These are phyloP conservation scores for Columbina picui DNA, from an alignment of 2,113 vertebrate species.

Conservation along the genomic window DNA sequence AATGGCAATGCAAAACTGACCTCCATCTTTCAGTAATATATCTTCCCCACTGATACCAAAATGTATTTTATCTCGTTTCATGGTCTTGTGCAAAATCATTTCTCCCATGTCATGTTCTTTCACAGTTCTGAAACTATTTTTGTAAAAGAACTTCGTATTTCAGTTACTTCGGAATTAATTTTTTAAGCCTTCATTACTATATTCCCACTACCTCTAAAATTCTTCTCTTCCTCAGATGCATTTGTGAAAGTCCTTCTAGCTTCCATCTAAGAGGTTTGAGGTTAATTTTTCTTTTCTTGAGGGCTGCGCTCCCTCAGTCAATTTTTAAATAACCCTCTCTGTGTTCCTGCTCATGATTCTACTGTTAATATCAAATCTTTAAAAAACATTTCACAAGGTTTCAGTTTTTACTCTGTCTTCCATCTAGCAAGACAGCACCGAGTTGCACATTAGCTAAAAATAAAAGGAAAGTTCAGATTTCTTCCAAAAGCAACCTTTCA, in stretches of 20 bases:
- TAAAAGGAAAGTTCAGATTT: not conserved
- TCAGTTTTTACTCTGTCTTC: not conserved
- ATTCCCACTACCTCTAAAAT: not conserved
- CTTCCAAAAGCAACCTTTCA: not conserved
- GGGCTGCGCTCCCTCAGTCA: not conserved
- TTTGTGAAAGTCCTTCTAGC: not conserved
- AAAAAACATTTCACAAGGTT: not conserved
- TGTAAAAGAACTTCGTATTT: not conserved
- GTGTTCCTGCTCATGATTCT: not conserved
- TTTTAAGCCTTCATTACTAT: slow-evolving; percentile 22
- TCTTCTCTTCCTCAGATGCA: not conserved
- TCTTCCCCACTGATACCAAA: not conserved
- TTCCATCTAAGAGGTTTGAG: not conserved
- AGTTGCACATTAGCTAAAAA: not conserved
- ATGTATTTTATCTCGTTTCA: not conserved
- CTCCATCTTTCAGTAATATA: not conserved
- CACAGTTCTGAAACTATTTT: not conserved
- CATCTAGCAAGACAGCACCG: not conserved
- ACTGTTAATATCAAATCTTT: not conserved
- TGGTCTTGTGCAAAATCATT: not conserved
- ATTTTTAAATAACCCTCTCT: not conserved
- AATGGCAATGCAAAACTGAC: not conserved
- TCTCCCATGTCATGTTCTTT: not conserved
- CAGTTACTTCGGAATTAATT: slow-evolving; percentile 33
- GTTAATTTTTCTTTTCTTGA: not conserved